phyloP scores from a whole-genome alignment of 2,113 vertebrate genomes.

The Aptenodytes forsteri region DNA sequence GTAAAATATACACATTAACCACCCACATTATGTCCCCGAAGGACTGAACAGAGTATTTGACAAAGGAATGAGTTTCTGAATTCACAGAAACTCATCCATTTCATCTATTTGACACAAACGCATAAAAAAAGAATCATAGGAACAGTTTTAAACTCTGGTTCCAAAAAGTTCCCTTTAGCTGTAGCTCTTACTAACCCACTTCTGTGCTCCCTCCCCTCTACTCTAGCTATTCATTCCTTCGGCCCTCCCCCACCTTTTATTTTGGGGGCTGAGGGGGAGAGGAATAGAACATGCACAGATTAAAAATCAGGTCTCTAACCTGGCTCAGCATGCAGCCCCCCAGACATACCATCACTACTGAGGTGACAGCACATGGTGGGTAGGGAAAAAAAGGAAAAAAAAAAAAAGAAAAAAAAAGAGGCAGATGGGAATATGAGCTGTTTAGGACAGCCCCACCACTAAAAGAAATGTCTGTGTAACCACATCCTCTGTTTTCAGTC shows the following conservation, averaged over 20 bases:
- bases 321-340: background rate
- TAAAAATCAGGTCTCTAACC: background rate
- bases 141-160: background rate
- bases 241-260: background rate
- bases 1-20: background rate
- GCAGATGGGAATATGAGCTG: background rate
- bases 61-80: background rate
- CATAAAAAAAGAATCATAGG: background rate
- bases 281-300: background rate
- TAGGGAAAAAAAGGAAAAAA: too few species aligned
- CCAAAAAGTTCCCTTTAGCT: background rate
- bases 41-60: background rate
- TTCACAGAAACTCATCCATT: background rate
- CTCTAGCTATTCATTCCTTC: background rate
- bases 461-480: conserved; percentile 29
- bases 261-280: background rate
- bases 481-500: conserved; percentile 54
- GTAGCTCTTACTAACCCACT: background rate
- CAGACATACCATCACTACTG: background rate
- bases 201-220: background rate
- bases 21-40: background rate
- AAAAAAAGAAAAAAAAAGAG: background rate
- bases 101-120: background rate
- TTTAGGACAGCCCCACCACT: background rate
- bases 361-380: background rate